phyloP scores from a whole-genome alignment of 2,113 vertebrate species.

The Mustela nigripes region DNA sequence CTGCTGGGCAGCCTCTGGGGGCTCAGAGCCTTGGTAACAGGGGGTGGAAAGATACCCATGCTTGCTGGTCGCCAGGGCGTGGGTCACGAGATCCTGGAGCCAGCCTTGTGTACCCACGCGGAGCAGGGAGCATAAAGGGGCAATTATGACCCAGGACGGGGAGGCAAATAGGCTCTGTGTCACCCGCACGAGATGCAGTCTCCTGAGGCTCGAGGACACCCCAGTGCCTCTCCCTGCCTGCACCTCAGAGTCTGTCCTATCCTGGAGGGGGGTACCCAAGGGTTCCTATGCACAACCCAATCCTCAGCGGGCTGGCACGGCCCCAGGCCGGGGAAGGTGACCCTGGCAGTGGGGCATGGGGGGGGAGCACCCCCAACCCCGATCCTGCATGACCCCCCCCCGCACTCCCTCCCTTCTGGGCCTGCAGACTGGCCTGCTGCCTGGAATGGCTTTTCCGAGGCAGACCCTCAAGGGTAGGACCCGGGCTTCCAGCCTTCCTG shows the following conservation, averaged over 20 bases:
- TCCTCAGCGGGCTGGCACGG: accelerated
- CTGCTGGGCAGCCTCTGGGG: not conserved
- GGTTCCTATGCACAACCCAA: not conserved
- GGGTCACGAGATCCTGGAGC: not conserved
- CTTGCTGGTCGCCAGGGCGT: accelerated
- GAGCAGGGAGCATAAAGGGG: conserved; percentile 54
- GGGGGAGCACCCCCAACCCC: too few species aligned
- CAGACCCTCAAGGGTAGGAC: not conserved
- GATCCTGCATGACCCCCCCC: not conserved
- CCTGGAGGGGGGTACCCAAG: too few species aligned
- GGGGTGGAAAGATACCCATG: not conserved
- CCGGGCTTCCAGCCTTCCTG: conserved; percentile 37
- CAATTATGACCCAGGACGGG: conserved; percentile 61
- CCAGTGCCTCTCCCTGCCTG: not conserved
- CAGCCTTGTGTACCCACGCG: conserved; percentile 41
- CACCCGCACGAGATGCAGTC: not conserved
- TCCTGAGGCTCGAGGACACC: not conserved
- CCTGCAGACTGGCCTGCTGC: conserved; percentile 62
- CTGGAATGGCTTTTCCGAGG: conserved; percentile 73
- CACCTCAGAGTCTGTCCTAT: not conserved
- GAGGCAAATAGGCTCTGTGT: not conserved
- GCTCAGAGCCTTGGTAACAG: too few species aligned
- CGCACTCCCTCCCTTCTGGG: not conserved
- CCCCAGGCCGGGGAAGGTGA: accelerated
- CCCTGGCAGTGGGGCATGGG: not conserved